These are phyloP conservation scores for Papilio machaon DNA, from an alignment of 1,140 invertebrate species.

Conservation along the genomic window DNA sequence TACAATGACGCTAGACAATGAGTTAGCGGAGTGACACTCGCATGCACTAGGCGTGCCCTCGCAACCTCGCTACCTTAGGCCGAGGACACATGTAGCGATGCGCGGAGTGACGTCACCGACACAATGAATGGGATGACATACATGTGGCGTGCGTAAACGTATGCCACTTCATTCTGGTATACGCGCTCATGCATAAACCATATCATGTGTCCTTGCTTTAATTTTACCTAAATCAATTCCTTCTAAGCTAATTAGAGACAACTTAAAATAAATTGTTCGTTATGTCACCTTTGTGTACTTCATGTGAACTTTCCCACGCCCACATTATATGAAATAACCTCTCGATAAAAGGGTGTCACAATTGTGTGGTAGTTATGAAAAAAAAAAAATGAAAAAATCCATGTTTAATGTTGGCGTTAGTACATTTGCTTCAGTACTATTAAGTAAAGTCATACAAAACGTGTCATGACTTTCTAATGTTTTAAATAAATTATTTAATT, in stretches of 20 bases:
- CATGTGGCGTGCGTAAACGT: conserved; percentile 26
- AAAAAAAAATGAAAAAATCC: no score
- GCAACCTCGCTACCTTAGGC: conserved; percentile 58
- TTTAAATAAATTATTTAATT: neutral
- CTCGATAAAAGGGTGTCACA: neutral
- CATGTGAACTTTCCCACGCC: conserved; percentile 26
- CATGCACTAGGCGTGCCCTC: conserved; percentile 64
- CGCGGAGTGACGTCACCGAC: conserved; percentile 32
- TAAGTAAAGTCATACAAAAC: neutral
- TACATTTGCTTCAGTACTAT: neutral
- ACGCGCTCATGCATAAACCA: neutral
- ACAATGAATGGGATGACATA: conserved; percentile 19
- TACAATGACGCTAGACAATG: conserved; percentile 78
- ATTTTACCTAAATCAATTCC: neutral
- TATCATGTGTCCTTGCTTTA: neutral
- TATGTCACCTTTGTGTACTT: neutral
- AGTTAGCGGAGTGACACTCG: conserved; percentile 75
- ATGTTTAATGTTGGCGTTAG: neutral
- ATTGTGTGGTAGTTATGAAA: neutral
- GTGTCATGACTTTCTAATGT: neutral
- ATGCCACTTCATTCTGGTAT: neutral
- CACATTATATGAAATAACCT: neutral
- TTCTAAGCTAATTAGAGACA: neutral
- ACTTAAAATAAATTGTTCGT: neutral
- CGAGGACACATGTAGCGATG: conserved; percentile 34